phyloP scores from a whole-genome alignment of 1,140 invertebrate genomes.

The Catajapyx aquilonaris region DNA sequence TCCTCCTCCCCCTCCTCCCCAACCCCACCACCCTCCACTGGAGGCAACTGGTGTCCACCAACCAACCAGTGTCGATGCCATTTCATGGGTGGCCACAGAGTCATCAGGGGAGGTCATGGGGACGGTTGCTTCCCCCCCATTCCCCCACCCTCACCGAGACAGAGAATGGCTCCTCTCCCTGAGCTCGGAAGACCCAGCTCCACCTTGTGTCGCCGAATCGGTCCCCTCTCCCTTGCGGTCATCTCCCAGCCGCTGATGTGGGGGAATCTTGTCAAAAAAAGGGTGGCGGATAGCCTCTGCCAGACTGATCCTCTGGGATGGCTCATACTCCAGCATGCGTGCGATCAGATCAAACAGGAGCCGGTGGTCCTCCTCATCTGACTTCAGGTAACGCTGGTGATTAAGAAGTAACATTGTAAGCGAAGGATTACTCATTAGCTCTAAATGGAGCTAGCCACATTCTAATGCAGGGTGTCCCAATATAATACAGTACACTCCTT shows the following conservation, averaged over 20 bases:
- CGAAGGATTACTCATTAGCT: conserved; percentile 3
- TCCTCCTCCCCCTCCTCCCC: too few relatives aligned
- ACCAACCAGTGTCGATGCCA: too few relatives aligned
- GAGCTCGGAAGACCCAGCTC: too few relatives aligned
- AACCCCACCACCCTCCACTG: too few relatives aligned
- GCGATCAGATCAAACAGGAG: conserved; percentile 85
- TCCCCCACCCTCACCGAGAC: conserved; percentile 37
- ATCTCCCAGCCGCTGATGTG: conserved; percentile 43
- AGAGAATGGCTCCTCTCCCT: conserved; percentile 37
- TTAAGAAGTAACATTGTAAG: too few relatives aligned
- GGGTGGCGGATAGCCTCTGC: conserved; percentile 75
- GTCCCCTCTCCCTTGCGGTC: conserved; percentile 15
- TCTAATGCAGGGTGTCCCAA: too few relatives aligned
- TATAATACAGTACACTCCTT: too few relatives aligned
- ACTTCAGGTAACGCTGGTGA: conserved; percentile 71
- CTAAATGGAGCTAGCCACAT: too few relatives aligned
- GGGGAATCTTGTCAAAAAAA: conserved; percentile 72
- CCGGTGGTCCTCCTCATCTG: conserved; percentile 72
- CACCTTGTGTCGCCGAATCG: conserved; percentile 8
- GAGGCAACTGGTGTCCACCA: too few relatives aligned
- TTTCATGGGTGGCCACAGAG: too few relatives aligned
- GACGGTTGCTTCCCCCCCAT: too few relatives aligned
- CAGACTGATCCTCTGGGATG: conserved; percentile 66
- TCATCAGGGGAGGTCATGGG: too few relatives aligned
- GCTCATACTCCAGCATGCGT: conserved; percentile 94